These are phyloP conservation scores for Philonicus albiceps DNA, from an alignment of 2,888 invertebrate genomes.

Conservation along the genomic window DNA sequence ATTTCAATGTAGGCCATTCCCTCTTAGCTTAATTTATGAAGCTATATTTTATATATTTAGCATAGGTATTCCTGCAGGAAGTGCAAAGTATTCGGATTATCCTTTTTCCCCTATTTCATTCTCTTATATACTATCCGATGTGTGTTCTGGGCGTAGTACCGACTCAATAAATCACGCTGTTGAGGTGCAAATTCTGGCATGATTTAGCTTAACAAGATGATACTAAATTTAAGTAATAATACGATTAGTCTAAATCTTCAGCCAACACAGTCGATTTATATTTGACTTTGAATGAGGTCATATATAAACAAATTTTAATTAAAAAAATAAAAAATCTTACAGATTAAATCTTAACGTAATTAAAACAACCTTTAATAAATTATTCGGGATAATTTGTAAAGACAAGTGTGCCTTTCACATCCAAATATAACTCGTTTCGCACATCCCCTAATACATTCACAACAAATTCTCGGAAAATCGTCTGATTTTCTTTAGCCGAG, in stretches of 20 bases:
- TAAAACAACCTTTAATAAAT: neutral
- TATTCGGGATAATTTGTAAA: neutral
- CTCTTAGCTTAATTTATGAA: neutral
- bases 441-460: neutral
- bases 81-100: neutral
- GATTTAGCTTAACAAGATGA: too few relatives aligned
- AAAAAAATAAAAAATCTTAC: neutral
- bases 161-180: neutral
- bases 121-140: neutral
- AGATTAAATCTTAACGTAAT: neutral
- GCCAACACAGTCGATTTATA: neutral
- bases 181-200: neutral
- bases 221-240: neutral
- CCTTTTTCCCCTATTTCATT: neutral
- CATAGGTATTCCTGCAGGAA: neutral
- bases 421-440: neutral
- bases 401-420: neutral
- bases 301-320: neutral
- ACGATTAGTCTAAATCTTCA: neutral
- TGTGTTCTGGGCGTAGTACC: neutral
- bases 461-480: neutral
- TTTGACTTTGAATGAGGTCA: too few relatives aligned
- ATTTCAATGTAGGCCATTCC: neutral
- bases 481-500: neutral
- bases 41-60: neutral